Conservation (phyloP, 2,888 invertebrate genomes). For the Scaptodrosophila latifasciaeformis region DNA sequence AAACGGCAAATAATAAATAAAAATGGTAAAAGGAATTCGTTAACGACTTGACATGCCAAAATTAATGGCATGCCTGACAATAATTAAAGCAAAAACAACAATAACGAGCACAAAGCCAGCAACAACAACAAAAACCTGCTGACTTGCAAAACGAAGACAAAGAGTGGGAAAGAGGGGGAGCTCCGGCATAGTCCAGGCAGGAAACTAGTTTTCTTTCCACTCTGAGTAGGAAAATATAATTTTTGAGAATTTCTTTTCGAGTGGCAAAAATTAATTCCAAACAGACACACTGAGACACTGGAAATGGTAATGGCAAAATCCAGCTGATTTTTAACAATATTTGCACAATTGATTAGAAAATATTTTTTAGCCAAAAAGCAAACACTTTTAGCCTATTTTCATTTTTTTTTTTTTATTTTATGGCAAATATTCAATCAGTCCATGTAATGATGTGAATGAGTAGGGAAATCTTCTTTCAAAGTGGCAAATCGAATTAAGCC, state of each 20-base stretch:
- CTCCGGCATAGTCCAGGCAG: too few species aligned
- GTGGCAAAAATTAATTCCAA: too few species aligned
- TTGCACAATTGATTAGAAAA: constrained; percentile 60
- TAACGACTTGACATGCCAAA: constrained; percentile 74
- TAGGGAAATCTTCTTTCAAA: too few species aligned
- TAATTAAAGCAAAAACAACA: constrained; percentile 72
- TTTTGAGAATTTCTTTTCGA: too few species aligned
- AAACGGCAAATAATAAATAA: constrained; percentile 24
- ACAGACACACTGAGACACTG: neutral
- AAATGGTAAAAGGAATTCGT: constrained; percentile 66
- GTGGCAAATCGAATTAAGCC: too few species aligned
- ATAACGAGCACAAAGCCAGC: constrained; percentile 27
- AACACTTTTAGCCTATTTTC: constrained; percentile 40
- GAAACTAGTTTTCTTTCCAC: too few species aligned
- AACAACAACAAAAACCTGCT: neutral
- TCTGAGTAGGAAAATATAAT: too few species aligned
- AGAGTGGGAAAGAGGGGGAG: neutral
- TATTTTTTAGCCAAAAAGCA: constrained; percentile 37
- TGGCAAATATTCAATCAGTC: constrained; percentile 69
- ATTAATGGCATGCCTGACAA: constrained; percentile 74
- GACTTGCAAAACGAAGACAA: neutral
- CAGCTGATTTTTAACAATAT: constrained; percentile 57
- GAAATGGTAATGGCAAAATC: constrained; percentile 27
- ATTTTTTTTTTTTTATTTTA: constrained; percentile 64
- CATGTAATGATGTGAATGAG: constrained; percentile 59